phyloP scores from a whole-genome alignment of 2,797 vertebrate genomes.

The Bryconaethiops microstoma region DNA sequence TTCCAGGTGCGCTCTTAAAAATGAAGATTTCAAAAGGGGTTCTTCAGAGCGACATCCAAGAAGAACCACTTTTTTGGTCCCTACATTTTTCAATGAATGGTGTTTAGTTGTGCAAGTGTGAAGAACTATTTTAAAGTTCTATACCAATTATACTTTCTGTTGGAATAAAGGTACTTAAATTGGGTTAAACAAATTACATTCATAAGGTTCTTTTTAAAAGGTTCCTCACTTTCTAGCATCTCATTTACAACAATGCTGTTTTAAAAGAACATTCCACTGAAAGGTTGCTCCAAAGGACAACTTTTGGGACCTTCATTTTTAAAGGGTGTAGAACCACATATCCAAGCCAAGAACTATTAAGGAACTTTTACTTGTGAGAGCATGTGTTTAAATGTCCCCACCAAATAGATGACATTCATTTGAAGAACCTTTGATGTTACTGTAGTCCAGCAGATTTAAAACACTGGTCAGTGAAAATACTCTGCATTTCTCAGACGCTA shows the following conservation, averaged over 20 bases:
- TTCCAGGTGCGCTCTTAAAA: neutral
- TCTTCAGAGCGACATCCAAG: neutral
- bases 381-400: constrained; percentile 4
- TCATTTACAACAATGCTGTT: neutral
- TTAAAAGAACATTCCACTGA: neutral
- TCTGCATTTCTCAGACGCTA: constrained; percentile 70
- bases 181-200: neutral
- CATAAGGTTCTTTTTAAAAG: neutral
- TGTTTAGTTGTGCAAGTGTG: neutral
- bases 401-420: constrained; percentile 11
- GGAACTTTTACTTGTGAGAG: neutral
- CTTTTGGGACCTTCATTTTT: neutral
- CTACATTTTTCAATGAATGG: neutral
- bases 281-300: neutral
- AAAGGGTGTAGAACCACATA: neutral
- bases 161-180: no score
- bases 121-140: neutral
- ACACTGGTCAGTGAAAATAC: constrained; percentile 14
- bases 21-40: neutral
- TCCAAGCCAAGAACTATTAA: neutral
- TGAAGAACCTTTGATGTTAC: constrained; percentile 35
- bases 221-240: neutral
- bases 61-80: neutral
- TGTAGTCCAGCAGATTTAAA: neutral
- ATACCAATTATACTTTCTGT: no score